Conservation (phyloP, 2,888 invertebrate species). For the Cheilosia grossa region DNA sequence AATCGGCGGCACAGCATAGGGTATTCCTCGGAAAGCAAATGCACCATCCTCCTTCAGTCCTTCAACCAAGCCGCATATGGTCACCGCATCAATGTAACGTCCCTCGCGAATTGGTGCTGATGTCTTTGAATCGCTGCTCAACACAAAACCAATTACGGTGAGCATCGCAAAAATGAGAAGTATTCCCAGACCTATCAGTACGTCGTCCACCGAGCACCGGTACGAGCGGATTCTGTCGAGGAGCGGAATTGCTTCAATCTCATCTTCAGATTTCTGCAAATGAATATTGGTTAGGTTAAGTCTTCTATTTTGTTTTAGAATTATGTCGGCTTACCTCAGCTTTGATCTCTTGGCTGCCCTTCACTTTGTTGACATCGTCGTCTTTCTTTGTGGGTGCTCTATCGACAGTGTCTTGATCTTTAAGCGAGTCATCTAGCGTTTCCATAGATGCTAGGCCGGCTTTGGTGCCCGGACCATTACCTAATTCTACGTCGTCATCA, state of each 20-base stretch:
- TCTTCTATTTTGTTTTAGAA: not conserved
- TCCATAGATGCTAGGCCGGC: slow-evolving; percentile 92
- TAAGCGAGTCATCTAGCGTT: slow-evolving; percentile 89
- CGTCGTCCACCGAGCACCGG: slow-evolving; percentile 87
- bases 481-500: slow-evolving; percentile 83
- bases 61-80: slow-evolving; percentile 91
- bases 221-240: slow-evolving; percentile 87
- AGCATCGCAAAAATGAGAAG: slow-evolving; percentile 86
- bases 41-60: slow-evolving; percentile 91
- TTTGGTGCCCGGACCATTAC: slow-evolving; percentile 85
- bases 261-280: slow-evolving; percentile 79
- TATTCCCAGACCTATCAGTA: slow-evolving; percentile 85
- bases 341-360: slow-evolving; percentile 82
- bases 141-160: slow-evolving; percentile 86
- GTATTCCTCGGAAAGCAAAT: slow-evolving; percentile 92
- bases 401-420: slow-evolving; percentile 86
- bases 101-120: slow-evolving; percentile 89
- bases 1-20: slow-evolving; percentile 90
- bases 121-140: slow-evolving; percentile 85
- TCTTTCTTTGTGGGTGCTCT: slow-evolving; percentile 83
- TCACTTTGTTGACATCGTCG: slow-evolving; percentile 90
- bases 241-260: slow-evolving; percentile 83
- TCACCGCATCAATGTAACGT: slow-evolving; percentile 88
- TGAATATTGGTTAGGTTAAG: slow-evolving; percentile 14
- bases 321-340: slow-evolving; percentile 80